A percentile compares a stretch with the other conserved stretches of the same genome.
phyloP scores from a whole-genome alignment of 2,888 invertebrate genomes.

The Machimus atricapillus region DNA sequence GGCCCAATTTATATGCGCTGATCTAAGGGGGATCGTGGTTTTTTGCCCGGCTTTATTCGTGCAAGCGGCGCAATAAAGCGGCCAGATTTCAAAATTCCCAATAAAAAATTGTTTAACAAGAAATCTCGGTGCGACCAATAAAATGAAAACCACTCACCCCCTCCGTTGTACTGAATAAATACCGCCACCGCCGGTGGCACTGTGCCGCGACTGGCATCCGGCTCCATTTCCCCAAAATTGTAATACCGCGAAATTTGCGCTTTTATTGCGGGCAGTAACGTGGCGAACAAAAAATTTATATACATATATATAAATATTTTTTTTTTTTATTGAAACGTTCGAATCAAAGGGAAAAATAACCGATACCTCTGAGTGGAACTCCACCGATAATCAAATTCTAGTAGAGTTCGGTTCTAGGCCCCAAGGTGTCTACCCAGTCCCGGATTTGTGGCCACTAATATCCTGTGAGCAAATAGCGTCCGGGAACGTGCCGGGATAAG shows the following conservation, averaged over 20 bases:
- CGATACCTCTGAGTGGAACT: not conserved
- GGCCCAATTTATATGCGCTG: not conserved
- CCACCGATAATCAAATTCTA: not conserved
- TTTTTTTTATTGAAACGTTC: not conserved
- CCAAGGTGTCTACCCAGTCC: not conserved
- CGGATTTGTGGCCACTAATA: not conserved
- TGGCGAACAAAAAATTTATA: not conserved
- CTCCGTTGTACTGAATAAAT: not conserved
- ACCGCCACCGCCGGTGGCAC: not conserved
- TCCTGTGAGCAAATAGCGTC: not conserved
- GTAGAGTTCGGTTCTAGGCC: not conserved
- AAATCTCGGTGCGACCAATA: not conserved
- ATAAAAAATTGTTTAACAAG: not conserved
- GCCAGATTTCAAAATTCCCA: constrained; percentile 14
- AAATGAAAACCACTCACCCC: not conserved
- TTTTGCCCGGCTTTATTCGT: not conserved
- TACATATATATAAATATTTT: not conserved
- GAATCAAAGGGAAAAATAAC: not conserved
- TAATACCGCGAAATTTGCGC: not conserved
- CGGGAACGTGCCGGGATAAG: not conserved
- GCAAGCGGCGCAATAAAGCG: not conserved
- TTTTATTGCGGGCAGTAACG: not conserved
- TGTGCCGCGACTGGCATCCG: not conserved
- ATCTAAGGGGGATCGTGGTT: not conserved
- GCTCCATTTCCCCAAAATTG: not conserved